Percentiles rank a stretch among this genome's conserved stretches.
These are phyloP conservation scores for Dermolepida albohirtum DNA, from an alignment of 2,888 invertebrate species.

Conservation along the genomic window DNA sequence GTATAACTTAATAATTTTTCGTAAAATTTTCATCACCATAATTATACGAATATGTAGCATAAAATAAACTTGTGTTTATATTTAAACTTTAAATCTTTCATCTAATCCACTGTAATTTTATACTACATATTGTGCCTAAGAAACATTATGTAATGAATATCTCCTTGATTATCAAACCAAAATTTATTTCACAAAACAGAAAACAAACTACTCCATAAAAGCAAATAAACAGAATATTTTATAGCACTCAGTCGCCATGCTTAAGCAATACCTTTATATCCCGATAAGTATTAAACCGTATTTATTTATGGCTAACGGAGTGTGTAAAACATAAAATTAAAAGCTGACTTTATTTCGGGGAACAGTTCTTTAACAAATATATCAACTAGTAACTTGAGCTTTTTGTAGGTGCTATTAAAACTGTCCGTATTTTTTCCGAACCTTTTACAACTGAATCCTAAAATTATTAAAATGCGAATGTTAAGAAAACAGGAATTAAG, in stretches of 20 bases:
- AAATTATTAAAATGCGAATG: no score
- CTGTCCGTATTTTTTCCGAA: not conserved
- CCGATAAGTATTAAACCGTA: conserved; percentile 17
- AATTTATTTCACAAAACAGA: conserved; percentile 13
- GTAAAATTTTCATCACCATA: no score
- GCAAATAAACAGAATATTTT: conserved; percentile 19
- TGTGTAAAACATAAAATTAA: conserved; percentile 30
- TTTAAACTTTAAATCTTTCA: no score
- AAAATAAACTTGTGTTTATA: no score
- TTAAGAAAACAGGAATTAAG: no score
- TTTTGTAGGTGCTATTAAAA: conserved; percentile 3
- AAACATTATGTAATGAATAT: no score
- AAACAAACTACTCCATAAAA: not conserved
- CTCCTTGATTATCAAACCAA: conserved; percentile 10
- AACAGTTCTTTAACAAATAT: conserved; percentile 16
- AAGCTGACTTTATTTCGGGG: conserved; percentile 19
- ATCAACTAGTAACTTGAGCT: conserved; percentile 17
- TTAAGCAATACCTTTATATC: conserved; percentile 10
- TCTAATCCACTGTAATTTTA: no score
- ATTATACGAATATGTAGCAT: no score
- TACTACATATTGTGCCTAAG: no score
- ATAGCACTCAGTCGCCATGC: not conserved
- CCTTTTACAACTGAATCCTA: not conserved
- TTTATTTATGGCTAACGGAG: conserved; percentile 21
- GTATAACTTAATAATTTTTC: no score